Evolutionary conservation across 2,888 invertebrate species (phyloP), one percentile per base, ranked within the genome.

Genomic region (Orgyia antiqua): DNA sequence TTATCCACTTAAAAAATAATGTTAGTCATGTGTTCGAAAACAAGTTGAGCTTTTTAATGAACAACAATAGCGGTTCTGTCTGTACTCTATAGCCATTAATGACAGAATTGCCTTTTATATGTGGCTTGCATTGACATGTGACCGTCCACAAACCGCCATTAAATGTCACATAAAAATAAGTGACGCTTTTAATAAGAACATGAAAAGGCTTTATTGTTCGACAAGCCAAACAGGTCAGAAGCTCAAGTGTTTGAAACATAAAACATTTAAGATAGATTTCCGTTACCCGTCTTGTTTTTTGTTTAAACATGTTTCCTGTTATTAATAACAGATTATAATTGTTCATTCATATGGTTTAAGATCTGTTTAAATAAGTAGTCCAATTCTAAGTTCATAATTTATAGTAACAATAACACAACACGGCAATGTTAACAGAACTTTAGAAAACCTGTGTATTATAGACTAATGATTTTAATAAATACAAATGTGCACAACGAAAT

Each of bases 161-260:
- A 53, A 45, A 45, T 38, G 40, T 39, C 31, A 25, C 45, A 52
- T 53, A 39, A 50, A 49, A 39, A 42, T 47, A 53, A 50, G 32
- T 40, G 41, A 42, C 33, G 39, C 42, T 45, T 43, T 51, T 47
- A 47, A 43, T 36, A 42, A 35, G 31, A 42, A 47, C 52, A 45
- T 45, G 51, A 50, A 50, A 53, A 50, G 29, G 39, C 47, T 53
- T 41, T 50, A 52, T 50, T 53, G 47, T 50, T 42, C 13, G 24
- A 38, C 31, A 39, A 44, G 46, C 30, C 31, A 12, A 28, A 20
- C 4, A n/a, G 23, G 23, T 11, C 10, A 23, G 38, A 31, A 33
- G 34, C 35, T 41, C 34, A 33, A 42, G 26, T 29, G 31, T 30
- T 33, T 18, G 31, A 47, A 31, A 29, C 17, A 4, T 24, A 26